Evolutionary conservation across 2,888 invertebrate species (phyloP).

Genomic region (Glaucopsyche alexis): DNA sequence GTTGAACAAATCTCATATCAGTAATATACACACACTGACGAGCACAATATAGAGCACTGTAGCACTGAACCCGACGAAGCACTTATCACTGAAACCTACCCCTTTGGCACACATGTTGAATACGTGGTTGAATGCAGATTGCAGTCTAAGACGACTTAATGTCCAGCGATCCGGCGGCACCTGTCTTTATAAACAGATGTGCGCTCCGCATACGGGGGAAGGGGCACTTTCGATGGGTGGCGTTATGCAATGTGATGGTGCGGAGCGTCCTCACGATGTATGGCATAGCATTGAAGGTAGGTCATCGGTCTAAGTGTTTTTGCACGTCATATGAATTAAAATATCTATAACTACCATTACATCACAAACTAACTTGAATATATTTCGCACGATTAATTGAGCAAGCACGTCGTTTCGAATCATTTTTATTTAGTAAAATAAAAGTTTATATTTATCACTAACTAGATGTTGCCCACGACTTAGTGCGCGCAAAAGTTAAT

Average conservation of each 20-base stretch:
- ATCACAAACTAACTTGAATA: neutral
- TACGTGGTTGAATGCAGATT: conserved; percentile 58
- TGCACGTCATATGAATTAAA: conserved; percentile 21
- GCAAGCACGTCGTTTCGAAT: neutral
- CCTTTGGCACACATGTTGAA: conserved; percentile 72
- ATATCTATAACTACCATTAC: conserved; percentile 5
- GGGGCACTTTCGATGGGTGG: conserved; percentile 78
- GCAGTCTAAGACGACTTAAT: conserved; percentile 66
- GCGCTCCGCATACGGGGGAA: conserved; percentile 72
- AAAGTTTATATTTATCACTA: neutral
- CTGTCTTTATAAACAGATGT: conserved; percentile 75
- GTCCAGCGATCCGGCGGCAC: conserved; percentile 69
- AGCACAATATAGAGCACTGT: conserved; percentile 58
- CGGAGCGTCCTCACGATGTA: conserved; percentile 53
- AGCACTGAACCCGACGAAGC: conserved; percentile 44
- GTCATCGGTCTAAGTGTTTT: conserved; percentile 27
- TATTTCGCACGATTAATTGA: conserved; percentile 2
- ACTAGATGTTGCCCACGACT: too few species aligned
- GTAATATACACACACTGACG: conserved; percentile 27
- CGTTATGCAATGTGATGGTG: conserved; percentile 70
- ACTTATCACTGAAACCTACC: conserved; percentile 61
- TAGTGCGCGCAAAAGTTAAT: too few species aligned
- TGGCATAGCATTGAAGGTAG: conserved; percentile 42
- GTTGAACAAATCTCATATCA: conserved; percentile 39
- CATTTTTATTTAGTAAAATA: neutral